Evolutionary conservation across 2,888 invertebrate species (phyloP).

Genomic region (Sceliomorpha sp.): DNA sequence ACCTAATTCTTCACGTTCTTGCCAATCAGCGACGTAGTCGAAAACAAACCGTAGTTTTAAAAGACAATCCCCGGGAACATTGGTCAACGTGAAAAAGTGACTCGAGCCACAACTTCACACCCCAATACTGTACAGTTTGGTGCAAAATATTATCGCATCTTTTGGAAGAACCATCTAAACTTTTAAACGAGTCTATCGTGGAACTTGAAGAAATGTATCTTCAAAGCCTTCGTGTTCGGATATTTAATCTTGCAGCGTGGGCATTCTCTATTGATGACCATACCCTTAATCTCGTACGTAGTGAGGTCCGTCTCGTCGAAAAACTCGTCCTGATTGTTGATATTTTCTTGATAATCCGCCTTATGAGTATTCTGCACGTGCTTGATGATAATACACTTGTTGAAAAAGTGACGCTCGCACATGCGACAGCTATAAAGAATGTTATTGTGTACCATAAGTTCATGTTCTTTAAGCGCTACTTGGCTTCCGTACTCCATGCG

Average conservation of each 20-base stretch:
- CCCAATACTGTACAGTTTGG: conserved; percentile 19
- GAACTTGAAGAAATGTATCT: conserved; percentile 75
- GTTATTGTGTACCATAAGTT: conserved; percentile 81
- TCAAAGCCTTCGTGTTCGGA: conserved; percentile 74
- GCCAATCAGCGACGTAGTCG: too few species aligned
- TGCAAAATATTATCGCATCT: background rate
- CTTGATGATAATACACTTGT: conserved; percentile 82
- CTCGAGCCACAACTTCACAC: too few species aligned
- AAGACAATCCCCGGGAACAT: too few species aligned
- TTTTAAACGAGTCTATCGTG: conserved; percentile 64
- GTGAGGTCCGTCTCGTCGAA: conserved; percentile 70
- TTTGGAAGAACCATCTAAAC: background rate
- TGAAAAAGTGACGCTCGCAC: conserved; percentile 83
- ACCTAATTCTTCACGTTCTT: too few species aligned
- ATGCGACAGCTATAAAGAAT: conserved; percentile 83
- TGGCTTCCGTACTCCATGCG: conserved; percentile 81
- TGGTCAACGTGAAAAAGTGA: too few species aligned
- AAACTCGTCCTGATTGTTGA: conserved; percentile 57
- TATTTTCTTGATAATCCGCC: conserved; percentile 59
- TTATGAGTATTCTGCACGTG: conserved; percentile 83
- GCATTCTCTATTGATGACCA: conserved; percentile 66
- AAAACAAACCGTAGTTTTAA: too few species aligned
- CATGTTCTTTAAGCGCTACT: conserved; percentile 81
- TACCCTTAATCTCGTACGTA: conserved; percentile 66
- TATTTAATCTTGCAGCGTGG: conserved; percentile 73